phyloP scores from a whole-genome alignment of 2,888 invertebrate species.

The Acanthosoma haemorrhoidale region DNA sequence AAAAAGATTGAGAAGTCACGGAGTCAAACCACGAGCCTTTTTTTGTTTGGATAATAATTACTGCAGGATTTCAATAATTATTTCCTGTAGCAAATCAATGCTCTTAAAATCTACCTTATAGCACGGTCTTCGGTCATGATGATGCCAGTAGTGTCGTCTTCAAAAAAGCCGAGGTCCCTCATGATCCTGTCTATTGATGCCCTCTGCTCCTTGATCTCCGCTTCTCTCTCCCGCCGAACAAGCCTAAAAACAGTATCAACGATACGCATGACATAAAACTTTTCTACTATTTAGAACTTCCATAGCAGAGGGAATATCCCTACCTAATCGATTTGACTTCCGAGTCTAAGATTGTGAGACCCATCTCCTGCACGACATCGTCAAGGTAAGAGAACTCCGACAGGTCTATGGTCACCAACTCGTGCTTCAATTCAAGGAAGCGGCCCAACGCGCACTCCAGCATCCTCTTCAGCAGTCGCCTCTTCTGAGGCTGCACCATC shows the following conservation, averaged over 20 bases:
- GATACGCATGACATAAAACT: background rate
- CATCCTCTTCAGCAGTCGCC: constrained; percentile 66
- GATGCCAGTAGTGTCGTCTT: constrained; percentile 50
- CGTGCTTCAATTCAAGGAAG: constrained; percentile 78
- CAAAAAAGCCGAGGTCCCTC: constrained; percentile 69
- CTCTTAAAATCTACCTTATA: constrained; percentile 51
- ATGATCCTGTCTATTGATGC: constrained; percentile 67
- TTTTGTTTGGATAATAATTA: no score
- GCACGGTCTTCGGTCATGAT: constrained; percentile 72
- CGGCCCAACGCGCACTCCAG: constrained; percentile 70
- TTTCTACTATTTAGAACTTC: background rate
- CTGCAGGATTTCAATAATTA: no score
- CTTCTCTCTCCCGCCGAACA: constrained; percentile 42
- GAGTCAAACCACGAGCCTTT: no score
- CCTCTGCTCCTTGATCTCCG: constrained; percentile 56
- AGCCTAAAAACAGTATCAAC: background rate
- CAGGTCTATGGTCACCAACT: constrained; percentile 78
- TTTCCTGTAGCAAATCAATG: no score
- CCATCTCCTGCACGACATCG: constrained; percentile 61
- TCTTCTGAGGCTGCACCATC: constrained; percentile 81
- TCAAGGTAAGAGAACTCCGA: constrained; percentile 85
- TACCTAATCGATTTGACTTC: constrained; percentile 30
- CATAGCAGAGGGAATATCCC: background rate
- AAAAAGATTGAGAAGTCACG: no score
- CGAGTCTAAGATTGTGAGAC: background rate